These are phyloP conservation scores for Anastrepha obliqua DNA, from an alignment of 1,140 invertebrate genomes.

Conservation along the genomic window DNA sequence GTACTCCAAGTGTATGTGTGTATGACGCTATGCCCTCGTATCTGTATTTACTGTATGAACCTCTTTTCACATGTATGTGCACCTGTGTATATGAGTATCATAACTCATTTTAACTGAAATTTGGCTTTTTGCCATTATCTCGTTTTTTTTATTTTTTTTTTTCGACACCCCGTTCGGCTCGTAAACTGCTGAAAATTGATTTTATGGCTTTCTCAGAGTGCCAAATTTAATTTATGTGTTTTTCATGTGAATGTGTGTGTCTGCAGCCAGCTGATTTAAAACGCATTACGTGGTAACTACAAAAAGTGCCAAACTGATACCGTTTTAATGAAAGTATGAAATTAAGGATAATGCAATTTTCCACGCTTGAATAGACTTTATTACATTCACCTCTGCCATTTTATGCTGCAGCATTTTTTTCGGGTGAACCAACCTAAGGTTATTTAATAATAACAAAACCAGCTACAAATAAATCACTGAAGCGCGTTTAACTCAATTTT, in stretches of 20 bases:
- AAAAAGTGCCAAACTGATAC: neutral
- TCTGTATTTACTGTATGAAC: no score
- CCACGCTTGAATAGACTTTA: neutral
- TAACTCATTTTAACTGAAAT: neutral
- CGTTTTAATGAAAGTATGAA: neutral
- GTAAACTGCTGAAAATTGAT: constrained; percentile 12
- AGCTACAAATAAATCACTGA: neutral
- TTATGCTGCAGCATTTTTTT: neutral
- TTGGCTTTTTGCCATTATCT: neutral
- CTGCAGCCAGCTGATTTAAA: neutral
- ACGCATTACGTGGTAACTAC: neutral
- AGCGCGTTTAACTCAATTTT: neutral
- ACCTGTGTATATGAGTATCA: no score
- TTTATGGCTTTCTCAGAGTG: neutral
- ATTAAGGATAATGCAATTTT: constrained; percentile 4
- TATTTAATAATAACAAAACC: neutral
- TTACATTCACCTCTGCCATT: neutral
- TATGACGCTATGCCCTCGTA: no score
- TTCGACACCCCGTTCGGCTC: neutral
- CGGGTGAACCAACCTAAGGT: neutral
- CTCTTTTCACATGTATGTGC: neutral
- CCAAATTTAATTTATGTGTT: constrained; percentile 7
- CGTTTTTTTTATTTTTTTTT: neutral
- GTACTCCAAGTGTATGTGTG: no score
- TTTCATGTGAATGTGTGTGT: neutral